Percentiles rank a stretch among this genome's conserved stretches.
Evolutionary conservation across 2,797 vertebrate genomes (phyloP).

Genomic region (Tapera naevia): DNA sequence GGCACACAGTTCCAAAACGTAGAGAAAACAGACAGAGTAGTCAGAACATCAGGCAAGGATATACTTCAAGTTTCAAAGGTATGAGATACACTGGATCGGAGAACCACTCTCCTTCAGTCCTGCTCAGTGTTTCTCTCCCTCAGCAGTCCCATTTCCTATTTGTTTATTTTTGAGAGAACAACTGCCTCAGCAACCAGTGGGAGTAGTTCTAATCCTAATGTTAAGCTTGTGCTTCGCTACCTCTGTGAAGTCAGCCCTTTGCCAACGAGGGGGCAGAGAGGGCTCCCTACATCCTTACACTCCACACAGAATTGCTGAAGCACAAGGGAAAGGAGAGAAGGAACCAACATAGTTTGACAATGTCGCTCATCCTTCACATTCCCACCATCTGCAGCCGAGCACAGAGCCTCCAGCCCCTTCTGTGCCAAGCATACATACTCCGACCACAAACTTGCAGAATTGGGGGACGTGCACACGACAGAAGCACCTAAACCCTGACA

Average conservation of each 20-base stretch:
- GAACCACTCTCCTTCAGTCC: background rate
- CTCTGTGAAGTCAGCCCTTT: background rate
- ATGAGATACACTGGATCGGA: background rate
- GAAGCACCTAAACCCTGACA: background rate
- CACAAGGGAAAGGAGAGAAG: background rate
- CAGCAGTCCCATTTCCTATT: background rate
- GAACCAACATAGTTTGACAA: background rate
- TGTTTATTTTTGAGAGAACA: background rate
- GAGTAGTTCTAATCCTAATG: background rate
- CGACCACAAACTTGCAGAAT: background rate
- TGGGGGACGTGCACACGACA: rapidly evolving
- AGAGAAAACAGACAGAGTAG: constrained; percentile 11
- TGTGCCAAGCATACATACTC: background rate
- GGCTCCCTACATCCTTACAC: background rate
- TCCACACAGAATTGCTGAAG: rapidly evolving
- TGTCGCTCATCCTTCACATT: background rate
- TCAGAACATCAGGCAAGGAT: background rate
- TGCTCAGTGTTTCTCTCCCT: background rate
- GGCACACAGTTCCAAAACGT: background rate
- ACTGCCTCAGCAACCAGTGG: background rate
- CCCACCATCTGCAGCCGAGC: background rate
- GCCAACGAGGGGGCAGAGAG: background rate
- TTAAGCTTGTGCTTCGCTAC: background rate
- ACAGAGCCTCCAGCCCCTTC: background rate
- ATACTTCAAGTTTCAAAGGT: background rate